phyloP scores from a whole-genome alignment of 2,113 vertebrate genomes.

The Baryphthengus martii region DNA sequence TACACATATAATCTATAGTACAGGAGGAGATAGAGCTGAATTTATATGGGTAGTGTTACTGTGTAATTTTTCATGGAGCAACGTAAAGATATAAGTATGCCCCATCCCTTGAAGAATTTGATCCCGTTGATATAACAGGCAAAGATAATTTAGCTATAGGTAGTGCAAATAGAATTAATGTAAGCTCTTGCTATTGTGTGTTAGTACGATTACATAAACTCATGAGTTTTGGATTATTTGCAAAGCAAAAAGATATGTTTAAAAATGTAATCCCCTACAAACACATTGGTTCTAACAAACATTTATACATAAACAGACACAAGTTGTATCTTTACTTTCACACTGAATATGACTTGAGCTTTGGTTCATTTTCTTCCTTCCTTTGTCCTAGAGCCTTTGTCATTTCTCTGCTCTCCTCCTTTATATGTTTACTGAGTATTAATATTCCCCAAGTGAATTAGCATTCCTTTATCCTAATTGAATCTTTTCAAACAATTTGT shows the following conservation, averaged over 20 bases:
- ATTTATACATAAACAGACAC: neutral
- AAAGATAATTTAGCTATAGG: neutral
- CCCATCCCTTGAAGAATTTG: neutral
- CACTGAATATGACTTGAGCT: neutral
- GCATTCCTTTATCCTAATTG: neutral
- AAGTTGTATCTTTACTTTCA: neutral
- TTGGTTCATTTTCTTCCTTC: neutral
- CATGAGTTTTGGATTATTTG: neutral
- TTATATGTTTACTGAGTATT: neutral
- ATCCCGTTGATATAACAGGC: neutral
- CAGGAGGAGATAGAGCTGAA: neutral
- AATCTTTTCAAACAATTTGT: neutral
- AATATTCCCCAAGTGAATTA: neutral
- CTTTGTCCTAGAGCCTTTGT: neutral
- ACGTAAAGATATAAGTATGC: neutral
- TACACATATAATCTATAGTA: neutral
- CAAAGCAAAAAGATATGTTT: neutral
- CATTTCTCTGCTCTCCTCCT: neutral
- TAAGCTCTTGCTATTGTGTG: accelerated
- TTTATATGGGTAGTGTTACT: neutral
- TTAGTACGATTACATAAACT: neutral
- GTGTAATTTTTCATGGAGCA: neutral
- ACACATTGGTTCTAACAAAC: neutral
- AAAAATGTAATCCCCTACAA: neutral
- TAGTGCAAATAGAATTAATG: neutral